A percentile compares a stretch with the other conserved stretches of the same genome.
Conservation (phyloP, 2,797 vertebrate species). For the Acrocephalus scirpaceus region DNA sequence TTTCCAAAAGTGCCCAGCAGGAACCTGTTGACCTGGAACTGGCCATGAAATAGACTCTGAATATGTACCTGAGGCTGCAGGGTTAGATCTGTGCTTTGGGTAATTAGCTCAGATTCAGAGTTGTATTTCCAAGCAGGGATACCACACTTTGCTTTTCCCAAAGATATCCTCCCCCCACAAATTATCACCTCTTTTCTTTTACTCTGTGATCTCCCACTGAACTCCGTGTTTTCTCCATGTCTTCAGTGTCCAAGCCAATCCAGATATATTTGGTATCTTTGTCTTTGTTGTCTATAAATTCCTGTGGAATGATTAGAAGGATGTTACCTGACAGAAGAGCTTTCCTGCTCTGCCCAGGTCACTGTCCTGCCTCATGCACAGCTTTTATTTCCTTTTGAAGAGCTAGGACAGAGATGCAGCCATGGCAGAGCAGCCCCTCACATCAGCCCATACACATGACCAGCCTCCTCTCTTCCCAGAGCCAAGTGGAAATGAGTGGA, state of each 20-base stretch:
- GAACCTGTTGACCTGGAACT: neutral
- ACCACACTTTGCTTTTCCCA: neutral
- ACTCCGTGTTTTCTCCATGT: neutral
- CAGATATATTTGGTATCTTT: slow-evolving; percentile 55
- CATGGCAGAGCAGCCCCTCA: neutral
- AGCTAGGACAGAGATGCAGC: neutral
- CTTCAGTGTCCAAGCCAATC: neutral
- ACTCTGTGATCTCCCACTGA: neutral
- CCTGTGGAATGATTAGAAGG: slow-evolving; percentile 7
- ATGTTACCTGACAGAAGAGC: neutral
- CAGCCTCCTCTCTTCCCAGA: neutral
- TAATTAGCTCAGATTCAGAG: neutral
- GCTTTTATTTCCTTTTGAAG: neutral
- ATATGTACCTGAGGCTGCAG: neutral
- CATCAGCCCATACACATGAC: fast-evolving
- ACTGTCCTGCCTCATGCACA: too few species aligned
- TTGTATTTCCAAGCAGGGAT: neutral
- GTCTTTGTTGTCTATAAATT: slow-evolving; percentile 48
- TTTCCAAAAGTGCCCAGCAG: neutral
- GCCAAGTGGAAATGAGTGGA: neutral
- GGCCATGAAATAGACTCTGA: neutral
- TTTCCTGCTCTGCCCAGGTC: neutral
- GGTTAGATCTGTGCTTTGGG: neutral
- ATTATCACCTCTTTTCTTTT: slow-evolving; percentile 16
- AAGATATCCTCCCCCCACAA: neutral